These are phyloP conservation scores for Drosophila trichaetosa DNA, from an alignment of 2,888 invertebrate genomes.

Conservation along the genomic window DNA sequence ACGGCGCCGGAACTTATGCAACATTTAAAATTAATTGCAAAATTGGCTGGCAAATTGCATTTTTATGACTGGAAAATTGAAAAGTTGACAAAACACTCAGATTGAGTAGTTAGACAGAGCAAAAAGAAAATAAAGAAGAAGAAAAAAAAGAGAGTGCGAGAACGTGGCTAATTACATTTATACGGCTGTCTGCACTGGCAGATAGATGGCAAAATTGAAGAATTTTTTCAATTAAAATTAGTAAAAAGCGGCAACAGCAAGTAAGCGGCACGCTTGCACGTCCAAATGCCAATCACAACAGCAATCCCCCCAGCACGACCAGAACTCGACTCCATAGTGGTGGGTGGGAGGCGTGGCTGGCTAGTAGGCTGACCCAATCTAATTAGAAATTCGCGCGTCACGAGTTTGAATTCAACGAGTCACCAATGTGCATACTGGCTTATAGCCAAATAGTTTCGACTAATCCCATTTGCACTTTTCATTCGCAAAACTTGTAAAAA, in stretches of 20 bases:
- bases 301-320: conserved; percentile 21
- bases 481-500: conserved; percentile 62
- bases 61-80: conserved; percentile 76
- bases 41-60: conserved; percentile 75
- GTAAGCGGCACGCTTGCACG: conserved; percentile 30
- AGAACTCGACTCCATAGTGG: conserved; percentile 17
- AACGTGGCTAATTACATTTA: conserved; percentile 72
- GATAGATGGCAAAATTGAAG: conserved; percentile 78
- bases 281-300: conserved; percentile 70
- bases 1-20: conserved; percentile 59
- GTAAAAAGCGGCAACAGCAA: conserved; percentile 40
- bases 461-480: conserved; percentile 77
- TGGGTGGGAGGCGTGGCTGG: conserved; percentile 29
- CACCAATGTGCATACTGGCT: conserved; percentile 40
- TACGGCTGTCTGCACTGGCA: conserved; percentile 60
- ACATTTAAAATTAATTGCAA: conserved; percentile 72
- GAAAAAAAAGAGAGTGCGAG: background rate
- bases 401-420: conserved; percentile 71
- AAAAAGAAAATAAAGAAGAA: background rate
- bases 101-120: conserved; percentile 19
- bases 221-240: conserved; percentile 78
- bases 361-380: conserved; percentile 63
- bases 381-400: conserved; percentile 80
- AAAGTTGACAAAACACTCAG: conserved; percentile 66
- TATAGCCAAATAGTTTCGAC: conserved; percentile 71